Base-by-base conservation (phyloP, 2,888 invertebrate genomes). In the Rhagophthalmus giganteus region DNA sequence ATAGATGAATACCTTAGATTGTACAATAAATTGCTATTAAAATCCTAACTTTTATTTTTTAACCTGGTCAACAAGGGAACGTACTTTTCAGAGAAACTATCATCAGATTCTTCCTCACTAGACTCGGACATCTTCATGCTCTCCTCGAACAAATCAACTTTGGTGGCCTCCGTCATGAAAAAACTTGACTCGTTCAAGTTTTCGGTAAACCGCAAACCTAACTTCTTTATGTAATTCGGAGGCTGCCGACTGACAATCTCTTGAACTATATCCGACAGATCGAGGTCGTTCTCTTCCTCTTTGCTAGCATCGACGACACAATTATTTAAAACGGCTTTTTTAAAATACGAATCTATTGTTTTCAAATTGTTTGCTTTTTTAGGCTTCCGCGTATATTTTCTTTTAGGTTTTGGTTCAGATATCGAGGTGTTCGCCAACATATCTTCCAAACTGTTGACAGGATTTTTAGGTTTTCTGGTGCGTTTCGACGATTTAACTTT, bases 111-210 rank as follows among this genome's bases (percentile, higher is more conserved):
- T 1, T 62, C 56, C 10, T 57, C 60, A 35, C 46, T 57, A n/a
- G 59, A 57, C 11, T 45, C 37, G 25, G n/a, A 24, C 26, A 45
- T 30, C 44, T 68, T 61, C 50, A 85, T 68, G 2, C 83, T 78
- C 63, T 79, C 76, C 70, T 85, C 85, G 64, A 86, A 86, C 7
- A 79, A 78, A 68, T 86, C 84, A n/a, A 75, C 70, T 25, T 76
- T 77, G 32, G 73, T 76, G 1, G 57, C 54, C 25, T 61, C 55
- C 4, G 44, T 60, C 2, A 63, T 60, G 40, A 72, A 72, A 41
- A 73, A 72, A 57, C 66, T 68, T 0, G 67, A 63, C 16, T 48
- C 49, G 51, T 67, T 61, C 13, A 60, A 44, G 16, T 59, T 53
- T 4, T 45, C 35, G 13, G 8, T 26, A 5, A n/a, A 27, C 12